Base-by-base conservation (phyloP, 1,140 invertebrate species). In the Druon quercuslanigerum region DNA sequence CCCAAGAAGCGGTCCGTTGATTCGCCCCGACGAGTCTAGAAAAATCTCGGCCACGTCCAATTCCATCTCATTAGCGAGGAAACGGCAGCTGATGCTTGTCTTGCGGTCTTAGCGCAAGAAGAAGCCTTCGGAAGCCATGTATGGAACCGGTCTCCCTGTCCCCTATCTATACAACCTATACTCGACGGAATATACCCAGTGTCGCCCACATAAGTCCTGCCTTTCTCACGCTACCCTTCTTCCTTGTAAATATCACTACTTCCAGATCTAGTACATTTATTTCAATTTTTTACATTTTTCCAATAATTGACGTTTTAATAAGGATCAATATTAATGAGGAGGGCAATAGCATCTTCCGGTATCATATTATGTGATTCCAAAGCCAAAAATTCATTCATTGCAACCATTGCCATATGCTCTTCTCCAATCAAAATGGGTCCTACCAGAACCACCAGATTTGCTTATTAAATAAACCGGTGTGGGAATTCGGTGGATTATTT, bases 1-100 rank as follows among this genome's bases (percentile, higher is more conserved):
- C 50, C 40, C 75, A 79, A 71, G 70, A 51, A 66, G 70, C 56
- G 60, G 66, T 57, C 81, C 74, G 57, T 78, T 54, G 74, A 74
- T 76, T 80, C 76, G 76, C 83, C 79, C 78, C 72, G 57, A 70
- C 78, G 75, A 87, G 87, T 90, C 87, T 91, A 92, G 91, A 92
- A 91, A 92, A 92, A 92, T 92, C 91, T 89, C 87, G 90, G 86
- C 90, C 90, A 89, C 90, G 90, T 92, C 89, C 91, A 91, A 92
- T 92, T 92, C 89, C 89, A 92, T 92, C 90, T 92, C 91, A 92
- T 92, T 92, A 92, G 90, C 86, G 88, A 85, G 87, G 83, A 87
- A 90, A 89, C 88, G 87, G 89, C 90, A 87, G 86, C 88, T 88
- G 90, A 91, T 91, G 90, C 90, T 91, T 91, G 90, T 91, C 90